phyloP scores from a whole-genome alignment of 2,113 vertebrate species.

The Callochromis pleurospilus region DNA sequence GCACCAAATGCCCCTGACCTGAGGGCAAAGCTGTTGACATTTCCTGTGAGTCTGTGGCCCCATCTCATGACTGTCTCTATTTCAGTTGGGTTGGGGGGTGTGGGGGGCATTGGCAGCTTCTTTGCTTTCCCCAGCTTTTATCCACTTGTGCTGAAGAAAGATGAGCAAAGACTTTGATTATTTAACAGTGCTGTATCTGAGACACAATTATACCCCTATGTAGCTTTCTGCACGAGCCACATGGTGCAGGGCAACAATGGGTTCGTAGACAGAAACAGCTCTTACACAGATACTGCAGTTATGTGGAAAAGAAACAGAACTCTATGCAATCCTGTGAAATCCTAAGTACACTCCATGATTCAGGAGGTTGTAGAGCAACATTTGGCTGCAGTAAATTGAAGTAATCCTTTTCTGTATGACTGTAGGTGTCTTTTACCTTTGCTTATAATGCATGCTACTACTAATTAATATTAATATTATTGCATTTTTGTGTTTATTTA shows the following conservation, averaged over 20 bases:
- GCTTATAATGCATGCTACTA: neutral
- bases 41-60: conserved; percentile 33
- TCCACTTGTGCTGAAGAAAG: neutral
- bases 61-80: neutral
- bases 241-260: neutral
- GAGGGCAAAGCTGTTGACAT: conserved; percentile 29
- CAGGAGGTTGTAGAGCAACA: neutral
- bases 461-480: neutral
- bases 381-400: neutral
- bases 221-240: neutral
- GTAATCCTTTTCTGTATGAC: neutral
- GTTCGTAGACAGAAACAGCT: neutral
- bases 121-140: neutral
- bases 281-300: neutral
- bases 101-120: neutral
- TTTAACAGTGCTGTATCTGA: neutral
- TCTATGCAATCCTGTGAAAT: neutral
- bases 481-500: neutral
- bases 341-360: neutral
- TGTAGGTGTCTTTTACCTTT: neutral
- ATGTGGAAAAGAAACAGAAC: neutral
- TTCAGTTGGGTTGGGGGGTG: neutral
- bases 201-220: neutral
- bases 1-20: conserved; percentile 13
- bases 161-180: neutral